Evolutionary conservation across 2,797 vertebrate species (phyloP).

Genomic region (Ctenosaura bakeri): DNA sequence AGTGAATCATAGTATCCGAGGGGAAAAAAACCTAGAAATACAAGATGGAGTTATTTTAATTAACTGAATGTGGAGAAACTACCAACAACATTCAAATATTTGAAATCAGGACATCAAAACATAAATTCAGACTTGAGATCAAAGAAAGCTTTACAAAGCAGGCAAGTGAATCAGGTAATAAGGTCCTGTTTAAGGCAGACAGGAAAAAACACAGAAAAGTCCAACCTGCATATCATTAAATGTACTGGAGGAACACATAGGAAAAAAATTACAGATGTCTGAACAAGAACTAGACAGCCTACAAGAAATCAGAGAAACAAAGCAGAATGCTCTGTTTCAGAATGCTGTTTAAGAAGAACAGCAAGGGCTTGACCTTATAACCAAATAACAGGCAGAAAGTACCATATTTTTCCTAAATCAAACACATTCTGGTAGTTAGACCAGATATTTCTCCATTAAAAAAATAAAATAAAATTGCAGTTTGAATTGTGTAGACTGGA

Average conservation of each 20-base stretch:
- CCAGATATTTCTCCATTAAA: background rate
- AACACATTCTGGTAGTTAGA: background rate
- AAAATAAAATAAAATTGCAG: background rate
- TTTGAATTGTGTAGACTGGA: background rate
- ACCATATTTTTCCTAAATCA: background rate
- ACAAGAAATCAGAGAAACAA: background rate
- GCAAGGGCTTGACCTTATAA: background rate
- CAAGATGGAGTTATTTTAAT: accelerated
- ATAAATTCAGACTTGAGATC: background rate
- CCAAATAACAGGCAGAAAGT: background rate
- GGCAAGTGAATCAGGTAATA: background rate
- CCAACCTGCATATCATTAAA: background rate
- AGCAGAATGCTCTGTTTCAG: constrained; percentile 21
- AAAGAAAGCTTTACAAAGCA: background rate
- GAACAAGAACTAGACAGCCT: background rate
- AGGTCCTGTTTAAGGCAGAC: accelerated
- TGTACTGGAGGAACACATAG: accelerated
- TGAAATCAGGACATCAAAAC: accelerated
- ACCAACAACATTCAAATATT: accelerated
- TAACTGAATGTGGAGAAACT: constrained; percentile 1
- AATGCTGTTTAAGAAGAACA: background rate
- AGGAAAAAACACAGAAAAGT: constrained; percentile 6
- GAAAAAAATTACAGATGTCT: background rate
- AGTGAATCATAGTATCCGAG: background rate
- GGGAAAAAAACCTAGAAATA: background rate